A percentile compares a stretch with the other conserved stretches of the same genome.
Evolutionary conservation across 2,113 vertebrate species (phyloP).

Genomic region (Turdus rufiventris): DNA sequence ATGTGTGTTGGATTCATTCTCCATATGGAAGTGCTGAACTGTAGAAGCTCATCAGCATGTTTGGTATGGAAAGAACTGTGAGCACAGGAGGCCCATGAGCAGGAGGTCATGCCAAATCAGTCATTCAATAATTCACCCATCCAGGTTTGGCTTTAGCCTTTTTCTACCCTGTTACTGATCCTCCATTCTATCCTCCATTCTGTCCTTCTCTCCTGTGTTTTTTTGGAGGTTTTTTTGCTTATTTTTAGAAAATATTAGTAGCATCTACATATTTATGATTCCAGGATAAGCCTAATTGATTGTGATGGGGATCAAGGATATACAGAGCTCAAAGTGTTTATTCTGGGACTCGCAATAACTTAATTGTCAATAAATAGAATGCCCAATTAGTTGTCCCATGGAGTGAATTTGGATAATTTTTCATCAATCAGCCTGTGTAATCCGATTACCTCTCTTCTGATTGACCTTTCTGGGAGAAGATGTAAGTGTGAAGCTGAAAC

Average conservation of each 20-base stretch:
- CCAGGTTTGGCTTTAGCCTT: background rate
- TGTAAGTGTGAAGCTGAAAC: background rate
- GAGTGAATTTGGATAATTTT: constrained; percentile 39
- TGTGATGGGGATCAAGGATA: background rate
- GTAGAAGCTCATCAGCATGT: background rate
- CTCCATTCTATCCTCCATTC: background rate
- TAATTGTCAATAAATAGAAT: constrained; percentile 24
- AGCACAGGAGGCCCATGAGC: background rate
- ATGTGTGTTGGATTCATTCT: background rate
- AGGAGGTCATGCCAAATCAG: background rate
- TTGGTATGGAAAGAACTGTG: background rate
- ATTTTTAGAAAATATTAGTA: background rate
- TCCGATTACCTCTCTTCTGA: background rate
- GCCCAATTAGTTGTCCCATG: background rate
- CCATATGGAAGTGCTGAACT: background rate
- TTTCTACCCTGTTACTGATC: background rate
- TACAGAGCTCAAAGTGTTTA: background rate
- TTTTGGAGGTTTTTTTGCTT: background rate
- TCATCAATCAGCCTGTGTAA: constrained; percentile 7
- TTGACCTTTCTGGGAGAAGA: background rate
- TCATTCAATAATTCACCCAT: background rate
- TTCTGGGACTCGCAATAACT: constrained; percentile 6
- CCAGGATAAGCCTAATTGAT: background rate
- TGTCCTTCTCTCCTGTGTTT: background rate
- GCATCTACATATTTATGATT: background rate